A percentile compares a stretch with the other conserved stretches of the same genome.
These are phyloP conservation scores for Spodoptera littoralis DNA, from an alignment of 2,888 invertebrate species.

Conservation along the genomic window DNA sequence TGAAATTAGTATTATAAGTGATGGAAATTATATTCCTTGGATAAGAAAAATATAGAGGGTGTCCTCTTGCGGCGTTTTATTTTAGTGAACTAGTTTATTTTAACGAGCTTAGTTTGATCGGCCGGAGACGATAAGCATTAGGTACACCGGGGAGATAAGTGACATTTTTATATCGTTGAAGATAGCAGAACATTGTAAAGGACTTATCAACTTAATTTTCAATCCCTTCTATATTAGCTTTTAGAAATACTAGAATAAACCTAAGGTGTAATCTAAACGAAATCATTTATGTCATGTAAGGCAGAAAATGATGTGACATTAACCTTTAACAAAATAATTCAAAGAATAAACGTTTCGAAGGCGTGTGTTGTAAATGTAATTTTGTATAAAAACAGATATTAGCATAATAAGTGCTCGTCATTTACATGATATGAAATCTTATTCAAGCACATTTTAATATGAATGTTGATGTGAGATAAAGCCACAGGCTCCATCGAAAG, in stretches of 20 bases:
- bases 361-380: slow-evolving; percentile 15
- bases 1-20: slow-evolving; percentile 3
- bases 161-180: too few relatives aligned
- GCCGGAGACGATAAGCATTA: too few relatives aligned
- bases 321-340: slow-evolving; percentile 9
- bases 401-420: slow-evolving; percentile 21
- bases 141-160: too few relatives aligned
- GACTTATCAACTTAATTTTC: too few relatives aligned
- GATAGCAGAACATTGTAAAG: too few relatives aligned
- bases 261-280: not conserved
- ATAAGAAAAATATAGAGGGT: too few relatives aligned
- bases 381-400: slow-evolving; percentile 23
- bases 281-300: not conserved
- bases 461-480: slow-evolving; percentile 5
- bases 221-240: too few relatives aligned
- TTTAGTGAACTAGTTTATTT: not conserved
- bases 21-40: too few relatives aligned
- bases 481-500: slow-evolving; percentile 11
- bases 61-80: not conserved
- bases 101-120: too few relatives aligned
- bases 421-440: slow-evolving; percentile 34
- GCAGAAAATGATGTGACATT: slow-evolving; percentile 7
- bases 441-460: slow-evolving; percentile 22
- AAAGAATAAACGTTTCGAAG: slow-evolving; percentile 16
- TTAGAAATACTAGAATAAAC: too few relatives aligned